Base-by-base conservation (phyloP, 2,797 vertebrate genomes). In the Karalla daura region DNA sequence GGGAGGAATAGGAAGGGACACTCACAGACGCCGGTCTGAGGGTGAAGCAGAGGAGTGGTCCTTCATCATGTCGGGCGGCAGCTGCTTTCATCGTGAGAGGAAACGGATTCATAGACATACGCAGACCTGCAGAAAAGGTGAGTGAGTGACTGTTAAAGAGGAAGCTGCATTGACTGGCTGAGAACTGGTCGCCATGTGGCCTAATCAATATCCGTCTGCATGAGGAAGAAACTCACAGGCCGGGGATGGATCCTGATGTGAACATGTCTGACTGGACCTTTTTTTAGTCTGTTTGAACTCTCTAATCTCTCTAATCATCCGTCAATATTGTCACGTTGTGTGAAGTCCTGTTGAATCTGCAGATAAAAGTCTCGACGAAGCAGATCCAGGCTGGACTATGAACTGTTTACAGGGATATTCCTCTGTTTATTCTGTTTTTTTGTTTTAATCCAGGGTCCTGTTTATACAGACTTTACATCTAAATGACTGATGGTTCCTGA, bases 81-180 rank as follows among this genome's bases (percentile, higher is more conserved):
- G 80, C 12, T 84, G 63, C 62, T 71, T 70, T 27, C 11, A 20
- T 10, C 8, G 11, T 20, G 1, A 45, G 14, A 70, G 27, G 30
- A 72, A 56, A 21, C 24, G 0, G 21, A 68, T 21, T 1, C 43
- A 70, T 18, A 75, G 60, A 45, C 6, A 0, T 55, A 72, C 51
- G 0, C 76, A 80, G 70, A 66, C 75, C 3, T 4, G 24, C 56
- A 13, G 12, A 5, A 32, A 3, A 61, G 84, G 88, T 87, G 66
- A 88, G 83, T 44, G n/a, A n/a, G n/a, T n/a, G n/a, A n/a, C n/a
- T n/a, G n/a, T n/a, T n/a, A n/a, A n/a, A n/a, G n/a, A n/a, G n/a
- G n/a, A n/a, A n/a, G n/a, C n/a, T n/a, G n/a, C n/a, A n/a, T n/a
- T n/a, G n/a, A n/a, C n/a, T n/a, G n/a, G n/a, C n/a, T n/a, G n/a